Conservation (phyloP, 1,140 invertebrate genomes). For the Cryptotermes secundus region DNA sequence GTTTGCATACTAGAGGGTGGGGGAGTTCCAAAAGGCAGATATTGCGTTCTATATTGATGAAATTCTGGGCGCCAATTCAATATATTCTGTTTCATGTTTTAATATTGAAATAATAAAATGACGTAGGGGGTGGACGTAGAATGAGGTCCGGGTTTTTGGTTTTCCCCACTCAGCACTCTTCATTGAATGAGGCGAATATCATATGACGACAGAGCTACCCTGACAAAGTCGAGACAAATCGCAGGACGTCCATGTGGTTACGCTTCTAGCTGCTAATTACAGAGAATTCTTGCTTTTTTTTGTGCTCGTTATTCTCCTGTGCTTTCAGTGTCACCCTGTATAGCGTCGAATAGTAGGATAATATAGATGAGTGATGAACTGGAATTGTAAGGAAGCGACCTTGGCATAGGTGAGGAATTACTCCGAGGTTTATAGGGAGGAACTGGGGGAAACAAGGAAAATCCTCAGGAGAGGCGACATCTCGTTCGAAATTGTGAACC, state of each 20-base stretch:
- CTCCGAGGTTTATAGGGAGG: too few relatives aligned
- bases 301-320: too few relatives aligned
- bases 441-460: too few relatives aligned
- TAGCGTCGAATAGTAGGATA: too few relatives aligned
- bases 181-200: neutral
- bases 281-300: too few relatives aligned
- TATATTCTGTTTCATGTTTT: neutral
- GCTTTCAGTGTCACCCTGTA: too few relatives aligned
- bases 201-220: neutral
- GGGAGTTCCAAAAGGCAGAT: neutral
- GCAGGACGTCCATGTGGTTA: neutral
- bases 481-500: too few relatives aligned
- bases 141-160: neutral
- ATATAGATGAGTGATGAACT: too few relatives aligned
- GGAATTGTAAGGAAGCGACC: too few relatives aligned
- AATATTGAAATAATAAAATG: neutral
- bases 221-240: neutral
- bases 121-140: neutral
- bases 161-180: neutral
- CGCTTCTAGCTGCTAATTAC: neutral
- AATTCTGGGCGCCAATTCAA: neutral
- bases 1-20: neutral
- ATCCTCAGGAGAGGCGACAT: too few relatives aligned
- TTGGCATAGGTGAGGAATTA: too few relatives aligned
- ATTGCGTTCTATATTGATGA: neutral